These are phyloP conservation scores for Labeo rohita DNA, from an alignment of 2,113 vertebrate genomes.

Conservation along the genomic window DNA sequence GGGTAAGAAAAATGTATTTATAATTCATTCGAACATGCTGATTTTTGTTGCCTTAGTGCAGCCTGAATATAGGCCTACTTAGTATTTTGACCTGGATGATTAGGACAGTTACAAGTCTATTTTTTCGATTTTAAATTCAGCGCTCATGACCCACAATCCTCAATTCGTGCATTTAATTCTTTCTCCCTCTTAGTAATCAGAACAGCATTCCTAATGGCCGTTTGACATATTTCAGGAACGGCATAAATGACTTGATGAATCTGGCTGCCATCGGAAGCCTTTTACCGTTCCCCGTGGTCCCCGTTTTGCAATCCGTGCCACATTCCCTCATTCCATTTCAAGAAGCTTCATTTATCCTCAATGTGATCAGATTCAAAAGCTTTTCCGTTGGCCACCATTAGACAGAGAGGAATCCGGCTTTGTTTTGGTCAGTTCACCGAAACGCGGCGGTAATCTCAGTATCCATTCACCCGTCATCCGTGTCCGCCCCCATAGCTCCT, in stretches of 20 bases:
- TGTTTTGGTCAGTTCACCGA: constrained; percentile 11
- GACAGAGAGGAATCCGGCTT: constrained; percentile 4
- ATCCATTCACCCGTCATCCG: constrained; percentile 31
- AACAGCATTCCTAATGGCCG: background rate
- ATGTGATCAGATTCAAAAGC: constrained; percentile 34
- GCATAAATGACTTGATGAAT: constrained; percentile 14
- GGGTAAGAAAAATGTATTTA: background rate
- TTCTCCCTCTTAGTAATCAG: background rate
- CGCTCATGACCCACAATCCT: background rate
- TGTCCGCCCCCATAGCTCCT: constrained; percentile 29
- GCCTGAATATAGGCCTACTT: background rate
- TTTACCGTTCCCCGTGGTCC: background rate
- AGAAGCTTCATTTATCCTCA: constrained; percentile 3
- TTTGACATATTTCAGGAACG: constrained; percentile 35
- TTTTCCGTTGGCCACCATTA: constrained; percentile 12
- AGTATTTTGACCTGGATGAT: background rate
- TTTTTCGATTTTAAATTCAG: background rate
- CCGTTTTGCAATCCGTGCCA: background rate
- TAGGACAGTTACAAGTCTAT: background rate
- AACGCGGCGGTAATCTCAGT: constrained; percentile 3
- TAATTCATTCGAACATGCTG: background rate
- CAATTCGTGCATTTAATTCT: background rate
- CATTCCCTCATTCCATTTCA: constrained; percentile 19
- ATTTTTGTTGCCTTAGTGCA: background rate
- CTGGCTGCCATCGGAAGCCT: background rate